Percentiles rank a stretch among this genome's conserved stretches.
These are phyloP conservation scores for Pocillopora verrucosa DNA, from an alignment of 64 coral and sea anemone species.

Conservation along the genomic window DNA sequence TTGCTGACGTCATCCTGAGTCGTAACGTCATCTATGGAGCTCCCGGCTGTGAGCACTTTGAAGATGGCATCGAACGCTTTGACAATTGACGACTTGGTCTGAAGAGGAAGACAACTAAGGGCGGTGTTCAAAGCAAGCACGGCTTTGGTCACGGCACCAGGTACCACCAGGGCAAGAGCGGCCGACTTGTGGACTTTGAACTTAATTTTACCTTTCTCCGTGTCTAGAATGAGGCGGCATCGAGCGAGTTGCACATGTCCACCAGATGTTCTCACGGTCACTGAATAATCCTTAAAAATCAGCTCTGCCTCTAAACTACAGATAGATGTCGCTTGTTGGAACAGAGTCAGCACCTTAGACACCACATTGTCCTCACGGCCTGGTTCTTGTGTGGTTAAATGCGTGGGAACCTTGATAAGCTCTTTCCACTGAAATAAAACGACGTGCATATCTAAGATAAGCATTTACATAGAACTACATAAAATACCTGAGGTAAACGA, in stretches of 20 bases:
- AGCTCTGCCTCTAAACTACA: slow-evolving; percentile 34
- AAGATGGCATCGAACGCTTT: not conserved
- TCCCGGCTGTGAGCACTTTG: not conserved
- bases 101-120: not conserved
- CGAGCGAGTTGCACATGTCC: not conserved
- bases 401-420: not conserved
- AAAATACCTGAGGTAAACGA: not conserved
- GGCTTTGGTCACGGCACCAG: slow-evolving; percentile 1
- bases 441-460: not conserved
- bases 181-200: slow-evolving; percentile 20
- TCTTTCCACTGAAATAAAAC: not conserved
- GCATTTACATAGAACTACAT: not conserved
- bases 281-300: not conserved
- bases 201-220: not conserved
- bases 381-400: not conserved
- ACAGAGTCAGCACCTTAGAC: not conserved
- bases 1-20: not conserved
- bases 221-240: slow-evolving; percentile 20
- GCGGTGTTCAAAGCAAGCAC: not conserved
- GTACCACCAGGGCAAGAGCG: not conserved
- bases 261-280: slow-evolving; percentile 1
- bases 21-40: not conserved
- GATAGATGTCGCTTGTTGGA: not conserved
- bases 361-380: not conserved
- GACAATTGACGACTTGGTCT: not conserved